Evolutionary conservation across 2,888 invertebrate species (phyloP).

Genomic region (Polydrusus tereticollis): DNA sequence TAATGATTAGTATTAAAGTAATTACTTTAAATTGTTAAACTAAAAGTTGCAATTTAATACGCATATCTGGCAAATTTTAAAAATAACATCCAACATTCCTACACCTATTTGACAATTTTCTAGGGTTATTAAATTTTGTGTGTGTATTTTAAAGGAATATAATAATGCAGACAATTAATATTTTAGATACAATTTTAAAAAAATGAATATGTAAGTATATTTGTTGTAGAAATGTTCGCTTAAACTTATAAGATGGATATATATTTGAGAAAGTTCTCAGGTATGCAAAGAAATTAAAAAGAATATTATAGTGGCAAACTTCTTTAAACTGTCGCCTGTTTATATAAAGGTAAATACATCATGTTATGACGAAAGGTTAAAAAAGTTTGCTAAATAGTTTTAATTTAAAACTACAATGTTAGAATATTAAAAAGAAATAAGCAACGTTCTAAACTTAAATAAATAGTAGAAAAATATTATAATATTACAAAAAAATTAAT

Average conservation of each 20-base stretch:
- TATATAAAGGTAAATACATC: neutral
- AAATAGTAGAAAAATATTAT: neutral
- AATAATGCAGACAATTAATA: constrained; percentile 50
- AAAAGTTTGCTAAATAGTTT: constrained; percentile 24
- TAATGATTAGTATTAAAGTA: too few species aligned
- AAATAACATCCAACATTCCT: constrained; percentile 22
- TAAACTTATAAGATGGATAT: constrained; percentile 17
- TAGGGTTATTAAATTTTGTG: neutral
- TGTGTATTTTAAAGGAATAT: constrained; percentile 4
- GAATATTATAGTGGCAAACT: constrained; percentile 9
- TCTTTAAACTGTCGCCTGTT: neutral
- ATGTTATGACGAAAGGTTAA: neutral
- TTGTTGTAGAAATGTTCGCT: constrained; percentile 24
- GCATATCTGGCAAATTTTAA: too few species aligned
- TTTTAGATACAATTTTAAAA: constrained; percentile 51
- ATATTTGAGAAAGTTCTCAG: constrained; percentile 12
- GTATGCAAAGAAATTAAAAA: constrained; percentile 29
- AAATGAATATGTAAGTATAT: constrained; percentile 36
- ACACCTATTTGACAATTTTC: constrained; percentile 16
- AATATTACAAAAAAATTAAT: neutral
- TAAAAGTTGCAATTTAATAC: neutral
- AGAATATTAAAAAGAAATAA: constrained; percentile 14
- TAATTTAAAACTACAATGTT: constrained; percentile 39
- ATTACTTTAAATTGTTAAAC: too few species aligned
- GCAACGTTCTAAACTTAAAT: constrained; percentile 1